Percentiles rank a stretch among this genome's conserved stretches.
Evolutionary conservation across 1,140 invertebrate genomes (phyloP).

Genomic region (Calephelis virginiensis): DNA sequence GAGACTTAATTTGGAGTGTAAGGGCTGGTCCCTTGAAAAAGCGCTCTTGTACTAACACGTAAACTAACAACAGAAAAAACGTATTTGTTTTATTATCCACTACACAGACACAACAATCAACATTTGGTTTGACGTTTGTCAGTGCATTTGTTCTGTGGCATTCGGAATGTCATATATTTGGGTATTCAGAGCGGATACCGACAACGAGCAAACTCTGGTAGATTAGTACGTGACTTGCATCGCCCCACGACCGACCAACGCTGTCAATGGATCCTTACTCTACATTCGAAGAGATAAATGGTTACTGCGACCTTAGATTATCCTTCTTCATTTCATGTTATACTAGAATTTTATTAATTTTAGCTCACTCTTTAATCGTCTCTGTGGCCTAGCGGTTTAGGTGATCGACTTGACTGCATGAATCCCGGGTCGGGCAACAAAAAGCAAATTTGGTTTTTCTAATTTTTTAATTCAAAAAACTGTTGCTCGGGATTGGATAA

Average conservation of each 20-base stretch:
- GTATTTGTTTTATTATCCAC: no score
- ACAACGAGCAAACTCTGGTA: conserved; percentile 40
- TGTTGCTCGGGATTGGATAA: no score
- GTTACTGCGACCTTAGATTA: background rate
- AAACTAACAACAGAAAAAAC: background rate
- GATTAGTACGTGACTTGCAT: conserved; percentile 37
- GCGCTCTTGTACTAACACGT: no score
- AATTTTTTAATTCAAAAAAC: no score
- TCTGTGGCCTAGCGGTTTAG: no score
- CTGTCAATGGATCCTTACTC: conserved; percentile 6
- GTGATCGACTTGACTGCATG: no score
- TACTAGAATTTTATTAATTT: background rate
- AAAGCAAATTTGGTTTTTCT: no score
- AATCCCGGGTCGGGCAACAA: no score
- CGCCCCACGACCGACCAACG: conserved; percentile 6
- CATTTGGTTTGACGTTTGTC: conserved; percentile 3
- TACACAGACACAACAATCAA: background rate
- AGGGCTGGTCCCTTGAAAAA: no score
- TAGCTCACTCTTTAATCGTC: no score
- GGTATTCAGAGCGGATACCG: conserved; percentile 33
- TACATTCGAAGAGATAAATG: conserved; percentile 2
- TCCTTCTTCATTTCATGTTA: background rate
- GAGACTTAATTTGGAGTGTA: no score
- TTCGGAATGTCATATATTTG: conserved; percentile 31
- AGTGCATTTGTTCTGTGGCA: conserved; percentile 28